These are phyloP conservation scores for Etheostoma perlongum DNA, from an alignment of 2,797 vertebrate species.

Conservation along the genomic window DNA sequence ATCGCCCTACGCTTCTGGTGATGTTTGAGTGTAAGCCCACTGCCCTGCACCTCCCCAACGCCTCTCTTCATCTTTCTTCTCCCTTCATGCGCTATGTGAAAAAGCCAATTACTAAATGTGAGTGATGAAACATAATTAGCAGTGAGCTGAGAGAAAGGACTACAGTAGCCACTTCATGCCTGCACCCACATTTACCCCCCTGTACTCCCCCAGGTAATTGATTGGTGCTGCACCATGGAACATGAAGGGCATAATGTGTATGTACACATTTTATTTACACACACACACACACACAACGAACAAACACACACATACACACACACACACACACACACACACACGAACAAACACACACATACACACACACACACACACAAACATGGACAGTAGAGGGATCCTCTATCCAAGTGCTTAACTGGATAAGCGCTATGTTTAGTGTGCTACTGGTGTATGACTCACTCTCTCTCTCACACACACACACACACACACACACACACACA, in stretches of 20 bases:
- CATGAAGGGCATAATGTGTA: conserved; percentile 56
- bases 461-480: too few species aligned
- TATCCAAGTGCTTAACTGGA: conserved; percentile 42
- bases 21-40: conserved; percentile 41
- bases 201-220: conserved; percentile 63
- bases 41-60: conserved; percentile 7
- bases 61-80: conserved; percentile 22
- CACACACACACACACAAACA: conserved; percentile 23
- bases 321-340: too few species aligned
- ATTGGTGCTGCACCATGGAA: conserved; percentile 53
- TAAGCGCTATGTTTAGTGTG: conserved; percentile 46
- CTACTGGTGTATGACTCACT: conserved; percentile 59
- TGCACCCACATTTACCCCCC: neutral
- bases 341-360: neutral
- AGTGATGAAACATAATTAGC: conserved; percentile 82
- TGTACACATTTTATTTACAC: conserved; percentile 43
- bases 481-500: conserved; percentile 35
- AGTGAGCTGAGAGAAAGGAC: conserved; percentile 64
- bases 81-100: conserved; percentile 47
- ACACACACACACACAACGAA: conserved; percentile 44
- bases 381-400: conserved; percentile 23
- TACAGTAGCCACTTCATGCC: conserved; percentile 41
- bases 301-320: conserved; percentile 23
- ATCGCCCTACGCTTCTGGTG: conserved; percentile 52
- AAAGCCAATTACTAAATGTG: conserved; percentile 81